Evolutionary conservation across 2,888 invertebrate genomes (phyloP).

Genomic region (Drosophila acutilabella): DNA sequence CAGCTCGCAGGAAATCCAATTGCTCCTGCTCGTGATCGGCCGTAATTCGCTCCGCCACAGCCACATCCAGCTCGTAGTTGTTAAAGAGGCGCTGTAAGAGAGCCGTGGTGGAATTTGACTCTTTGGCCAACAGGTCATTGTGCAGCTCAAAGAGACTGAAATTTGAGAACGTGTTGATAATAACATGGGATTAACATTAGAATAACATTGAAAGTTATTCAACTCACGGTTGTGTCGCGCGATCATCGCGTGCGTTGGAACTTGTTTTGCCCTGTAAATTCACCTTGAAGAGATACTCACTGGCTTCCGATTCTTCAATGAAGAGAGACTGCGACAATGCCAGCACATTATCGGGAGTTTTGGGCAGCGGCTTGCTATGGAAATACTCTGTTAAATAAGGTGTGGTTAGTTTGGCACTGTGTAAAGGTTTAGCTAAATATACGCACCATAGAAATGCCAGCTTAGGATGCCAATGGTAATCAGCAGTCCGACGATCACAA

Average conservation of each 20-base stretch:
- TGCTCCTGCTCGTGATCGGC: constrained; percentile 74
- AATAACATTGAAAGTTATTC: background rate
- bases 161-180: background rate
- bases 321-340: constrained; percentile 68
- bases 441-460: constrained; percentile 81
- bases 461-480: constrained; percentile 70
- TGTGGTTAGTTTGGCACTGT: background rate
- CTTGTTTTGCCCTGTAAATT: constrained; percentile 79
- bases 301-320: constrained; percentile 65
- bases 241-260: constrained; percentile 72
- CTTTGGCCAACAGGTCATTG: constrained; percentile 62
- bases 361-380: constrained; percentile 67
- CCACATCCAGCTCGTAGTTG: constrained; percentile 76
- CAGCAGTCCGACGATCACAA: constrained; percentile 69
- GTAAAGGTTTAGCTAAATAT: background rate
- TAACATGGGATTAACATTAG: background rate
- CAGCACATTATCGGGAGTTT: constrained; percentile 64
- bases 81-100: constrained; percentile 75
- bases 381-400: constrained; percentile 68
- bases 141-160: constrained; percentile 73
- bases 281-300: constrained; percentile 68
- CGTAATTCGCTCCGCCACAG: constrained; percentile 59
- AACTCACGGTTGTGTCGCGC: constrained; percentile 75
- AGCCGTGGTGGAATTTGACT: constrained; percentile 68
- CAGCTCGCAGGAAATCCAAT: constrained; percentile 71